Evolutionary conservation across 2,113 vertebrate genomes (phyloP).

Genomic region (Eptesicus fuscus): DNA sequence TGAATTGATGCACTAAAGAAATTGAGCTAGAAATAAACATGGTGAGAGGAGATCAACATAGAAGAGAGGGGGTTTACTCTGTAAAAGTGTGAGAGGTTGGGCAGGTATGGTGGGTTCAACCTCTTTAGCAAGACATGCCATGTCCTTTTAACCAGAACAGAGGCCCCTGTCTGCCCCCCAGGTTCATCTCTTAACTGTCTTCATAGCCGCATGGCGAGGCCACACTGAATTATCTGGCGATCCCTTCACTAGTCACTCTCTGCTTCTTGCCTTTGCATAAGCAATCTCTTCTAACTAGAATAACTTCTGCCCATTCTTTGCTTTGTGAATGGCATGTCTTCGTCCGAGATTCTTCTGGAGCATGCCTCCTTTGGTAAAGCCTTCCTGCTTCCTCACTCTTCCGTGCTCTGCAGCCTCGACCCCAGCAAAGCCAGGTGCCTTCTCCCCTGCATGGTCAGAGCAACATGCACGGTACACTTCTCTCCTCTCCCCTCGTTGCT

Average conservation of each 20-base stretch:
- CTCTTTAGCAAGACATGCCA: neutral
- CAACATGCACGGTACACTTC: fast-evolving
- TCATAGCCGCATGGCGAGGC: neutral
- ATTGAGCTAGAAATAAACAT: neutral
- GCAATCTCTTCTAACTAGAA: neutral
- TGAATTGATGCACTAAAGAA: neutral
- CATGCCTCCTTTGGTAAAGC: neutral
- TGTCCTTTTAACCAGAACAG: neutral
- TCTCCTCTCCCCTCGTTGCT: neutral
- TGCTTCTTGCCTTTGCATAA: neutral
- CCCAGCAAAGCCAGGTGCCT: neutral
- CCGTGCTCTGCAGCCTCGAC: neutral
- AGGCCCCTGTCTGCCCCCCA: no score
- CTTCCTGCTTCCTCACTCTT: neutral
- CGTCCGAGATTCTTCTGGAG: neutral
- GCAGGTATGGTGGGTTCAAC: neutral
- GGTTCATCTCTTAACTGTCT: neutral
- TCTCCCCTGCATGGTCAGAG: neutral
- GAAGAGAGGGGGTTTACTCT: neutral
- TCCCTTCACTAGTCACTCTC: neutral
- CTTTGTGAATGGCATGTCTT: neutral
- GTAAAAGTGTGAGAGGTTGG: neutral
- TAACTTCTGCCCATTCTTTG: neutral
- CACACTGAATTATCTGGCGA: neutral
- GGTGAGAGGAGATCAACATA: neutral